phyloP scores from a whole-genome alignment of 2,113 vertebrate genomes.

The Ptyas mucosa region DNA sequence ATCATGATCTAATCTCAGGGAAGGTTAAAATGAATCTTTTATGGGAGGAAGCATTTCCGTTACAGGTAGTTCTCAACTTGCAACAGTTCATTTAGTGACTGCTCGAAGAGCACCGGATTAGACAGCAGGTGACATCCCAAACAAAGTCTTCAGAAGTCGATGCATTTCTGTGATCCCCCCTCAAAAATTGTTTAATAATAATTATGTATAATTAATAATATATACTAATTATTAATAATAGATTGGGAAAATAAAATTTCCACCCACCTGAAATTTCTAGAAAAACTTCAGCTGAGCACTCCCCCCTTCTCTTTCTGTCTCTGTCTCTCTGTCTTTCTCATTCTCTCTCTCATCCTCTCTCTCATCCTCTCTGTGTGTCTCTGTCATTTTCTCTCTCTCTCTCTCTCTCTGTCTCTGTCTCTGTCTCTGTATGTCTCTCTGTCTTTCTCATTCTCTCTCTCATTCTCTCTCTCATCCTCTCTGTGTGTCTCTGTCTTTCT shows the following conservation, averaged over 20 bases:
- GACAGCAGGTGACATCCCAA: background rate
- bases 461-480: background rate
- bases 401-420: background rate
- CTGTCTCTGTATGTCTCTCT: too few relatives aligned
- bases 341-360: too few relatives aligned
- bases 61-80: background rate
- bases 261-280: too few relatives aligned
- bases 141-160: background rate
- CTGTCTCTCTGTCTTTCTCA: too few relatives aligned
- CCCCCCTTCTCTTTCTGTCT: accelerated
- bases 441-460: too few relatives aligned
- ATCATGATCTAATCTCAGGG: background rate
- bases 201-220: background rate
- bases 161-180: background rate
- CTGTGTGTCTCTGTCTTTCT: background rate
- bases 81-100: background rate
- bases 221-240: background rate
- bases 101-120: background rate
- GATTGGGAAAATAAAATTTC: background rate
- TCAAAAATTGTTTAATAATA: background rate
- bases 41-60: too few relatives aligned
- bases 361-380: accelerated
- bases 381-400: too few relatives aligned
- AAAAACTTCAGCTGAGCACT: too few relatives aligned
- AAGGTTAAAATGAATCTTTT: background rate